Evolutionary conservation across 2,797 vertebrate genomes (phyloP), one percentile per base, ranked within the genome.

Genomic region (Girardinus metallicus): DNA sequence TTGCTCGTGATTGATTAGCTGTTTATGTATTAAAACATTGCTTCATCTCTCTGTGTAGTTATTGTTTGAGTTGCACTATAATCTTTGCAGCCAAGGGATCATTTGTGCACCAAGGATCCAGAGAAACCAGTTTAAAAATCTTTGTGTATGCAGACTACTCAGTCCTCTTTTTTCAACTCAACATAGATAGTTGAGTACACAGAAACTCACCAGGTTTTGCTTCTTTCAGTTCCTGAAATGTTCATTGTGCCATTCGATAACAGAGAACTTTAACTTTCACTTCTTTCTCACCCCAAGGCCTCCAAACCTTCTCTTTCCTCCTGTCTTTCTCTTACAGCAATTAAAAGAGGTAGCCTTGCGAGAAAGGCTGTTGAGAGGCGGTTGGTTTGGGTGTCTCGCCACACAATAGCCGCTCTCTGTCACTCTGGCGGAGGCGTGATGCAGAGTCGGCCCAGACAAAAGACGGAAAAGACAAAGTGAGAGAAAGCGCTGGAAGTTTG

Each of bases 281-380:
- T 46, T 46, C 71, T 84, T 74, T 72, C 70, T 79, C 74, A 70
- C 80, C 76, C 77, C 11, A 7, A 78, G 71, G 76, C 78, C 71
- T 87, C 77, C 79, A 6, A 31, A 21, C 74, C 66, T 9, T 75
- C 77, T 76, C 72, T 80, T 46, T 21, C 43, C 47, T 79, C 66
- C 16, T 23, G 49, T 62, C 47, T 74, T 79, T 80, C 73, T 86
- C 75, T 83, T 80, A 44, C 47, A 85, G 84, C 87, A 89, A 90
- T 90, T 90, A 91, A 90, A 89, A 85, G 84, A 83, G 73, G 81
- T 89, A 90, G 87, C 86, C 79, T 92, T 89, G 90, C 82, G 74
- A 87, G 83, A 68, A 51, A 86, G 34, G 39, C 84, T 78, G 85
- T 71, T 60, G 75, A 89, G 87, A 64, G 44, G 74, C 85, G 31